phyloP scores from a whole-genome alignment of 1,140 invertebrate species.

The Magallana gigas region DNA sequence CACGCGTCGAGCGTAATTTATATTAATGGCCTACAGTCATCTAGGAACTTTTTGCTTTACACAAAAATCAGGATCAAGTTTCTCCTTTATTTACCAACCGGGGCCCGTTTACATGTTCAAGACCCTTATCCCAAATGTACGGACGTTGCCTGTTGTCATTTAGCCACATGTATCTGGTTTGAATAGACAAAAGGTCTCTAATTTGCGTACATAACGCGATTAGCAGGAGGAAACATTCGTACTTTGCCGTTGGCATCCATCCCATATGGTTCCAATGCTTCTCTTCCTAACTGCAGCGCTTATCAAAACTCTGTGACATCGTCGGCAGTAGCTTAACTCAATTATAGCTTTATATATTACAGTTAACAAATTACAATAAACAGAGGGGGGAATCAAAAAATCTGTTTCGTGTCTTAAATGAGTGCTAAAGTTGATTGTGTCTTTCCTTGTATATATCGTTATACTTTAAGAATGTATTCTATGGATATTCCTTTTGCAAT shows the following conservation, averaged over 20 bases:
- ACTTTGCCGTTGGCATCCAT: slow-evolving; percentile 12
- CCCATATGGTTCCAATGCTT: slow-evolving; percentile 9
- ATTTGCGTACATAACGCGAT: slow-evolving; percentile 30
- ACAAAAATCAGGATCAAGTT: slow-evolving; percentile 25
- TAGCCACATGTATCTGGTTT: slow-evolving; percentile 21
- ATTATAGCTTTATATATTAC: neutral
- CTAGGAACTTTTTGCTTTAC: slow-evolving; percentile 7
- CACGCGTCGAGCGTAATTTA: slow-evolving; percentile 24
- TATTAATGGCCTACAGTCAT: slow-evolving; percentile 25
- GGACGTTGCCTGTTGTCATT: slow-evolving; percentile 11
- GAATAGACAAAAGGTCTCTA: slow-evolving; percentile 35
- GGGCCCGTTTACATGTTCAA: slow-evolving; percentile 16
- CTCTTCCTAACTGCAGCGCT: neutral
- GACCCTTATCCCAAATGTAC: slow-evolving; percentile 1
- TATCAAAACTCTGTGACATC: slow-evolving; percentile 27
- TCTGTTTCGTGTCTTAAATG: no score
- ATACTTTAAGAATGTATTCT: no score
- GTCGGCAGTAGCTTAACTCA: neutral
- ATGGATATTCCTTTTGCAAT: no score
- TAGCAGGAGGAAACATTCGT: slow-evolving; percentile 23
- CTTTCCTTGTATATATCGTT: no score
- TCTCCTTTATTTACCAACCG: slow-evolving; percentile 18
- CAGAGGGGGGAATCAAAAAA: no score
- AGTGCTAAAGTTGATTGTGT: no score
- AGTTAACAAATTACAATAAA: no score